Percentiles rank a stretch among this genome's conserved stretches.
phyloP scores from a whole-genome alignment of 2,888 invertebrate species.

The Cabera pusaria region DNA sequence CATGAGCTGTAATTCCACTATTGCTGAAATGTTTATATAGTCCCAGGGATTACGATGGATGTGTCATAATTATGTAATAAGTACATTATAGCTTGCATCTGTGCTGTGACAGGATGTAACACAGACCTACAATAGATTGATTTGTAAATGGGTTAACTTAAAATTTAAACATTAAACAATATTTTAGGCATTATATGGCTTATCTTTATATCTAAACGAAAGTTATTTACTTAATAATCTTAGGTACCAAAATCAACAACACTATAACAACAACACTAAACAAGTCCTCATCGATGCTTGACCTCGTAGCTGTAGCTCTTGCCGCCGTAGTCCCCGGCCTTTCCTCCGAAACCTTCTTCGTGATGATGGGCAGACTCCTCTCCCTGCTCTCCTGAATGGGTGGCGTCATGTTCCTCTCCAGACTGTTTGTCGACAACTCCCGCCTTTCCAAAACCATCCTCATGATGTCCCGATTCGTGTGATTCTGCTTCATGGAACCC shows the following conservation, averaged over 20 bases:
- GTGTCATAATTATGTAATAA: too few relatives aligned
- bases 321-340: constrained; percentile 48
- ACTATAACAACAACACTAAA: constrained; percentile 55
- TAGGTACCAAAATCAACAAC: constrained; percentile 60
- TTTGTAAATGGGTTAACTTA: too few relatives aligned
- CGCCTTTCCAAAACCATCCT: constrained; percentile 70
- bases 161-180: too few relatives aligned
- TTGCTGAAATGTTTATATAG: too few relatives aligned
- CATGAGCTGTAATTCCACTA: too few relatives aligned
- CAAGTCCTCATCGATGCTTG: constrained; percentile 53
- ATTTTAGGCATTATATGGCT: constrained; percentile 42
- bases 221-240: constrained; percentile 67
- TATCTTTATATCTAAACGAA: constrained; percentile 56
- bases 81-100: too few relatives aligned
- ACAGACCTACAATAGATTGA: too few relatives aligned
- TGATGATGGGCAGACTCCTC: constrained; percentile 74
- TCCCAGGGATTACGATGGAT: too few relatives aligned
- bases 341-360: constrained; percentile 73
- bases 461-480: constrained; percentile 77
- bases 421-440: constrained; percentile 81
- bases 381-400: constrained; percentile 77
- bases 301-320: constrained; percentile 74
- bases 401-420: constrained; percentile 59
- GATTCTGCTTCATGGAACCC: constrained; percentile 79
- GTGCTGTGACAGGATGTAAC: too few relatives aligned